Evolutionary conservation across 2,797 vertebrate species (phyloP).

Genomic region (Hypotaenidia philippensis): DNA sequence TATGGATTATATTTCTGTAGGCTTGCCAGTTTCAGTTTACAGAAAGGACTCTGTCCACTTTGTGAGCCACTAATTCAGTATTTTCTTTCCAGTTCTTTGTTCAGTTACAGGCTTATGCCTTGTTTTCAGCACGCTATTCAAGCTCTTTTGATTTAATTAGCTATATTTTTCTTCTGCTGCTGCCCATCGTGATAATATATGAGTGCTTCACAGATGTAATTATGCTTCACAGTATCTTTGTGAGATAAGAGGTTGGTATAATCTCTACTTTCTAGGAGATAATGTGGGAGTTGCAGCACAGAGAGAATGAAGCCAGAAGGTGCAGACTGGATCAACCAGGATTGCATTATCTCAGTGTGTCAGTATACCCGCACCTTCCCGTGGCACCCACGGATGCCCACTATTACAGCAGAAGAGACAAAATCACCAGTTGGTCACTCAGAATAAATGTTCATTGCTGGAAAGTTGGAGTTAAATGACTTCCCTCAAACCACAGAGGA

Average conservation of each 20-base stretch:
- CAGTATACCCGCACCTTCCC: not conserved
- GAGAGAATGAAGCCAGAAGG: not conserved
- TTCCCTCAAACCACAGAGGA: not conserved
- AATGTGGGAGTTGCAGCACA: not conserved
- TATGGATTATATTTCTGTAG: not conserved
- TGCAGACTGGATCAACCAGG: not conserved
- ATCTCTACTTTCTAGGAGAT: slow-evolving; percentile 4
- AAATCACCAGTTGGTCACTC: not conserved
- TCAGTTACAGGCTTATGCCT: not conserved
- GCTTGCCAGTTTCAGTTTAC: not conserved
- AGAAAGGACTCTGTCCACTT: not conserved
- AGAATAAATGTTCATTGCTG: not conserved
- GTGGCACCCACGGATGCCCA: not conserved
- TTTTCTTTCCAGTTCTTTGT: slow-evolving; percentile 17
- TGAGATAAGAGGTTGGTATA: not conserved
- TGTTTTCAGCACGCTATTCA: slow-evolving; percentile 2
- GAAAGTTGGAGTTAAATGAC: not conserved
- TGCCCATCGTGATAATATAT: not conserved
- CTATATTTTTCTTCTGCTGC: not conserved
- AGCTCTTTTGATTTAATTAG: slow-evolving; percentile 30
- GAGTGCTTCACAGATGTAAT: not conserved
- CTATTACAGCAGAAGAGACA: not conserved
- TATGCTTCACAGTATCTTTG: not conserved
- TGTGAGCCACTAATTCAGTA: not conserved
- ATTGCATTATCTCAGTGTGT: not conserved